Conservation (phyloP, 2,113 vertebrate species). For the Collichthys lucidus region DNA sequence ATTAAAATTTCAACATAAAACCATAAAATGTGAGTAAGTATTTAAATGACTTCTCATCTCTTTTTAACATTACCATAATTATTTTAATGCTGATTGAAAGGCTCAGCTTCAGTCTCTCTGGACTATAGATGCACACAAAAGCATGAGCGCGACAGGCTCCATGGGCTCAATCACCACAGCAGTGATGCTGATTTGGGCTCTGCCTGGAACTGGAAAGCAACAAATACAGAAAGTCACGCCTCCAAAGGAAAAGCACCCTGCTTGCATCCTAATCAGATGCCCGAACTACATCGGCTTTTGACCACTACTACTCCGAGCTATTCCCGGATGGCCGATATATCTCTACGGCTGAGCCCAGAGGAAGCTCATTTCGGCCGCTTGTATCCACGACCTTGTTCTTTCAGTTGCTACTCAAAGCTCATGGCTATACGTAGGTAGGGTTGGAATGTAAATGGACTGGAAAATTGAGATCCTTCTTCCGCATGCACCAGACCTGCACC, state of each 20-base stretch:
- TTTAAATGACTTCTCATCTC: neutral
- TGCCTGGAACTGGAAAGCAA: neutral
- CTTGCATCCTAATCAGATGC: neutral
- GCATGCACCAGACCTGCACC: too few species aligned
- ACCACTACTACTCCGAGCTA: too few species aligned
- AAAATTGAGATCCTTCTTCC: too few species aligned
- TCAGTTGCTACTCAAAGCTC: too few species aligned
- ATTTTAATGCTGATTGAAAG: slow-evolving; percentile 18
- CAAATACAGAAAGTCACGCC: neutral
- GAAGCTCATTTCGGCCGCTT: too few species aligned
- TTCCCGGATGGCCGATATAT: too few species aligned
- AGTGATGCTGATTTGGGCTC: neutral
- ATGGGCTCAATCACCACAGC: neutral
- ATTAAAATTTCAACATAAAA: slow-evolving; percentile 1
- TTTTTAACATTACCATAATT: slow-evolving; percentile 17
- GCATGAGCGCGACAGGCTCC: neutral
- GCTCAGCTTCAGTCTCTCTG: neutral
- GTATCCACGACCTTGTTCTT: too few species aligned
- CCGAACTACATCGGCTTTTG: too few species aligned
- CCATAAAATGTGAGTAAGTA: neutral
- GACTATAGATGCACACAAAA: slow-evolving; percentile 10
- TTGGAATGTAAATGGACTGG: too few species aligned
- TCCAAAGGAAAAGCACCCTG: too few species aligned
- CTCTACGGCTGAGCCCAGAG: too few species aligned
- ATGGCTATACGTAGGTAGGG: too few species aligned